Percentiles rank a stretch among this genome's conserved stretches.
phyloP scores from a whole-genome alignment of 2,113 vertebrate species.

The Ammodytes marinus region DNA sequence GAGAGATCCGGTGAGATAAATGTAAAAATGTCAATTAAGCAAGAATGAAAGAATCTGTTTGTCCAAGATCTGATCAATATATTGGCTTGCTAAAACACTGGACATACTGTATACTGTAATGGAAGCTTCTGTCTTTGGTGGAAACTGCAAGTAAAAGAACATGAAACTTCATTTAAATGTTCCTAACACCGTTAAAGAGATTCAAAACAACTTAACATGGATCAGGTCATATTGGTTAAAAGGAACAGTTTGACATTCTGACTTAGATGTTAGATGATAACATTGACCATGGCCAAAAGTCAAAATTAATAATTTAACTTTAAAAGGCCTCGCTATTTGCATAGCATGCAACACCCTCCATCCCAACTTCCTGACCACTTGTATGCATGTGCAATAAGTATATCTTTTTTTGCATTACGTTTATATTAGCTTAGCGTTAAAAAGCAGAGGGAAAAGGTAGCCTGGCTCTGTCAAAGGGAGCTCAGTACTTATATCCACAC shows the following conservation, averaged over 20 bases:
- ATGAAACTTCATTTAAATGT: background rate
- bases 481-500: no score
- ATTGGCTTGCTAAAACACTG: background rate
- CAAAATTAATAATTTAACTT: background rate
- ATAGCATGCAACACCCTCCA: background rate
- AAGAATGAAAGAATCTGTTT: background rate
- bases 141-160: background rate
- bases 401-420: no score
- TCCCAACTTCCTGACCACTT: no score
- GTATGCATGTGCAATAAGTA: no score
- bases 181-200: background rate
- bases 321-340: background rate
- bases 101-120: background rate
- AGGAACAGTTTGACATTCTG: background rate
- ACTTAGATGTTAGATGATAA: background rate
- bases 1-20: background rate
- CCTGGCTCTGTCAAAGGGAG: no score
- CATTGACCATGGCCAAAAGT: background rate
- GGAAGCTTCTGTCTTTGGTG: background rate
- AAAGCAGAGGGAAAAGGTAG: no score
- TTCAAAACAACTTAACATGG: background rate
- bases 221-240: background rate
- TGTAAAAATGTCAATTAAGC: background rate
- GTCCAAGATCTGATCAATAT: background rate
- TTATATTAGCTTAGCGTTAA: no score